phyloP scores from a whole-genome alignment of 1,140 invertebrate species.

The Drosophila oshimai region DNA sequence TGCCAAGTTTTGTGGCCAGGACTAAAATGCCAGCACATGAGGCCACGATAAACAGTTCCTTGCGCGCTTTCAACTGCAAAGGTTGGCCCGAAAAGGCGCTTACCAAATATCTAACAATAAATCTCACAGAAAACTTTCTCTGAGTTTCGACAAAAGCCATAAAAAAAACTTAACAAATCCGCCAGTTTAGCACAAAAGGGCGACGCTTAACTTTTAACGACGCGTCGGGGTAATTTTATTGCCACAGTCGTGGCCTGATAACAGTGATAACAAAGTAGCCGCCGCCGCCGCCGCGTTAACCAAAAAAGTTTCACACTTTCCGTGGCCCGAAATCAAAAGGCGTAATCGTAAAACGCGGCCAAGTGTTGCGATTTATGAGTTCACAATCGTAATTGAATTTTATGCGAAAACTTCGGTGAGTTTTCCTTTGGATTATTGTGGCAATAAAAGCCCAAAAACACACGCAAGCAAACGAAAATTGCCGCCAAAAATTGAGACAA shows the following conservation, averaged over 20 bases:
- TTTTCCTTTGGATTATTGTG: conserved; percentile 27
- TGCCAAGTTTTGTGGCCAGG: conserved; percentile 49
- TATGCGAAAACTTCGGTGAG: conserved; percentile 62
- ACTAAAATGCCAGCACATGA: conserved; percentile 64
- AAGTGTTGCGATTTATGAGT: conserved; percentile 71
- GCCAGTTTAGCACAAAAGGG: conserved; percentile 45
- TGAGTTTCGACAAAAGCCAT: conserved; percentile 4
- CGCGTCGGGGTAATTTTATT: conserved; percentile 62
- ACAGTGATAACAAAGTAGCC: conserved; percentile 64
- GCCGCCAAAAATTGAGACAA: conserved; percentile 27
- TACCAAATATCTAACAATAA: not conserved
- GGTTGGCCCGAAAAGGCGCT: conserved; percentile 41
- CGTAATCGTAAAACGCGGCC: conserved; percentile 57
- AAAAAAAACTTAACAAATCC: conserved; percentile 46
- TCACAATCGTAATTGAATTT: conserved; percentile 76
- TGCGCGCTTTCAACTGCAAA: conserved; percentile 73
- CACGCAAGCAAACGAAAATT: conserved; percentile 28
- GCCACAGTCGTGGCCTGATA: conserved; percentile 49
- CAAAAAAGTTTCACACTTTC: conserved; percentile 35
- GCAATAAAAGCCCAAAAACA: conserved; percentile 53
- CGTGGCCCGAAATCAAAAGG: conserved; percentile 51
- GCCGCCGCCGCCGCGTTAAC: conserved; percentile 36
- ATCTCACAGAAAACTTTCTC: not conserved
- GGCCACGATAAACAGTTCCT: conserved; percentile 60
- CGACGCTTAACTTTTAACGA: conserved; percentile 57